Base-by-base conservation (phyloP, 1,140 invertebrate species). In the Drosophila orosa region DNA sequence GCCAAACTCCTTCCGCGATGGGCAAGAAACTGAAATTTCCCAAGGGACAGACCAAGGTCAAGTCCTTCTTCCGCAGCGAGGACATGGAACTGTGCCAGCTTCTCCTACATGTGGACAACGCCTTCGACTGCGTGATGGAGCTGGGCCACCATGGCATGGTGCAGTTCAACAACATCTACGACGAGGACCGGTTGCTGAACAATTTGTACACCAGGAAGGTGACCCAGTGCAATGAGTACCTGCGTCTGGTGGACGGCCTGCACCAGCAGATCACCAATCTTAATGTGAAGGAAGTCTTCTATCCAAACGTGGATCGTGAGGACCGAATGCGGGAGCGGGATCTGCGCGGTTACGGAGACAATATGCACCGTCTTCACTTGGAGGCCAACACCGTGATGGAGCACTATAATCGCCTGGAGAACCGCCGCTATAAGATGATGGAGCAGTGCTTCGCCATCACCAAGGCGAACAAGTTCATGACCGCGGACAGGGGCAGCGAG, bases 201-300 rank as follows among this genome's bases (percentile, higher is more conserved):
- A 94, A 97, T 42, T 97, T 98, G 86, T 98, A 97, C 92, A 96
- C 97, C 42, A 97, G 96, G 92, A 97, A 98, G 93, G 96, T 98
- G 25, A 93, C 96, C 12, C 94, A 96, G 1, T 98, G 97, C 91
- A 96, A 98, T 92, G 97, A 98, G 92, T 97, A 98, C 95, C 96
- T 98, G 92, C 94, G 97, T 15, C 98, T 98, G 90, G 93, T 98
- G 12, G 95, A 97, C 1, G 99, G 97, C 90, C 92, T 99, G 81
- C 97, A 99, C 92, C 97, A 97, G 78, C 98, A 99, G 92, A 98
- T 99, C 78, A 96, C 96, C 65, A 98, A 98, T 76, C 97, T 99
- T 93, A 95, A 95, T 2, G 98, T 99, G 67, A 96, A 96, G 0
- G 98, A 99, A 95, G 86, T 97, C 81, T 98, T 98, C 80, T 98